A percentile compares a stretch with the other conserved stretches of the same genome.
phyloP scores from a whole-genome alignment of 2,888 invertebrate species.

The Sarcophaga variegata region DNA sequence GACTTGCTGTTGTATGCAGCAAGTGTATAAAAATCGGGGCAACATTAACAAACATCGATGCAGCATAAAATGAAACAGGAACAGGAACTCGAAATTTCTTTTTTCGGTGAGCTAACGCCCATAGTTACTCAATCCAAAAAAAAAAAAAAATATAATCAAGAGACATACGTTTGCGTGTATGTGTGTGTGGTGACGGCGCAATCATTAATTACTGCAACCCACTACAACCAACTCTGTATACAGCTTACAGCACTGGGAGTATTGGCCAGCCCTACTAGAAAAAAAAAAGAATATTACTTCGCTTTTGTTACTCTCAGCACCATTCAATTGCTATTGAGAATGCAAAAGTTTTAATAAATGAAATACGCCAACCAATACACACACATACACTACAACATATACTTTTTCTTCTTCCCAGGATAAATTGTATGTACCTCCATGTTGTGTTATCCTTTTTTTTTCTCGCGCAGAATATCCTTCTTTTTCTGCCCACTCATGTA shows the following conservation, averaged over 20 bases:
- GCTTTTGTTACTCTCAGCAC: background rate
- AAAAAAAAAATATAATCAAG: background rate
- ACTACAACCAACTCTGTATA: conserved; percentile 39
- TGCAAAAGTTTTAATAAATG: conserved; percentile 49
- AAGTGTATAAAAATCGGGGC: conserved; percentile 61
- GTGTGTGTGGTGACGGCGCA: conserved; percentile 49
- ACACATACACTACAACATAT: background rate
- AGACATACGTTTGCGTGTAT: conserved; percentile 9
- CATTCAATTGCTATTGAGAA: conserved; percentile 46
- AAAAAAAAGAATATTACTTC: background rate
- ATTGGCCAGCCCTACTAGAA: conserved; percentile 43
- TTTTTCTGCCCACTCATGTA: background rate
- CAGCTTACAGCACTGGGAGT: conserved; percentile 25
- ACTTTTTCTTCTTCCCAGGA: background rate
- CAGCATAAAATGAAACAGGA: conserved; percentile 61
- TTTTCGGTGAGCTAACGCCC: conserved; percentile 65
- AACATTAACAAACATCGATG: conserved; percentile 60
- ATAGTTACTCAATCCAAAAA: conserved; percentile 54
- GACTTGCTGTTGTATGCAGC: conserved; percentile 24
- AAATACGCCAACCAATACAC: background rate
- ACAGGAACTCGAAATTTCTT: conserved; percentile 28
- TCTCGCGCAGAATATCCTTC: conserved; percentile 25
- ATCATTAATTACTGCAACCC: conserved; percentile 69
- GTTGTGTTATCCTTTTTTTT: background rate
- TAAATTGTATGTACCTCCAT: conserved; percentile 21